phyloP scores from a whole-genome alignment of 2,113 vertebrate genomes.

The Chinchilla lanigera region DNA sequence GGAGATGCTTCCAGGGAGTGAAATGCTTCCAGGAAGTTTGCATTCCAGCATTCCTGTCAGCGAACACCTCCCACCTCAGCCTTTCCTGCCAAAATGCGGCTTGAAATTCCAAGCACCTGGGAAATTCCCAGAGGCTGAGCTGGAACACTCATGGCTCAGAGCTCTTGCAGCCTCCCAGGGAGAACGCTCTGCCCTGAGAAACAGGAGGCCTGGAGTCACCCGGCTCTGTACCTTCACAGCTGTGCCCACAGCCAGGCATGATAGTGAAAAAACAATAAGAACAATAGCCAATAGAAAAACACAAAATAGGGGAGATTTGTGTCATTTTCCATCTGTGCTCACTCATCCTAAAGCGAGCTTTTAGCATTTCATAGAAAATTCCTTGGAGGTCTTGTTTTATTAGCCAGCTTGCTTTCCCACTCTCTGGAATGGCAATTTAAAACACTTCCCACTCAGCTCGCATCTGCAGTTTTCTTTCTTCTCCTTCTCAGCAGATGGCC shows the following conservation, averaged over 20 bases:
- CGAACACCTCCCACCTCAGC: background rate
- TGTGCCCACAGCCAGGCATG: background rate
- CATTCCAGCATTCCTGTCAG: background rate
- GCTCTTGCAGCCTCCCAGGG: background rate
- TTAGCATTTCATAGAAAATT: constrained; percentile 55
- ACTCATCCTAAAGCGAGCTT: background rate
- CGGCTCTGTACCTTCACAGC: background rate
- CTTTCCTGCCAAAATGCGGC: background rate
- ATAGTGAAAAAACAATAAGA: background rate
- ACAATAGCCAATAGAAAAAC: background rate
- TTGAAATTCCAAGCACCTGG: constrained; percentile 34
- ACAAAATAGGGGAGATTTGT: background rate
- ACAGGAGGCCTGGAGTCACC: background rate
- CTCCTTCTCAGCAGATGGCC: constrained; percentile 68
- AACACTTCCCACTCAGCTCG: constrained; percentile 66
- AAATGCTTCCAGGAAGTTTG: constrained; percentile 34
- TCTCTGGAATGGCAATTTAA: constrained; percentile 68
- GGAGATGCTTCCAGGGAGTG: background rate
- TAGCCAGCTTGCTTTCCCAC: constrained; percentile 11
- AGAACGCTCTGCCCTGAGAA: background rate
- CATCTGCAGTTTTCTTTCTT: constrained; percentile 73
- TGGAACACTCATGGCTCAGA: background rate
- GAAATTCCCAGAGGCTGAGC: background rate
- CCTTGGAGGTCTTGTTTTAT: constrained; percentile 28
- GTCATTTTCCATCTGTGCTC: background rate